Base-by-base conservation (phyloP, 2,113 vertebrate species). In the Orycteropus afer region DNA sequence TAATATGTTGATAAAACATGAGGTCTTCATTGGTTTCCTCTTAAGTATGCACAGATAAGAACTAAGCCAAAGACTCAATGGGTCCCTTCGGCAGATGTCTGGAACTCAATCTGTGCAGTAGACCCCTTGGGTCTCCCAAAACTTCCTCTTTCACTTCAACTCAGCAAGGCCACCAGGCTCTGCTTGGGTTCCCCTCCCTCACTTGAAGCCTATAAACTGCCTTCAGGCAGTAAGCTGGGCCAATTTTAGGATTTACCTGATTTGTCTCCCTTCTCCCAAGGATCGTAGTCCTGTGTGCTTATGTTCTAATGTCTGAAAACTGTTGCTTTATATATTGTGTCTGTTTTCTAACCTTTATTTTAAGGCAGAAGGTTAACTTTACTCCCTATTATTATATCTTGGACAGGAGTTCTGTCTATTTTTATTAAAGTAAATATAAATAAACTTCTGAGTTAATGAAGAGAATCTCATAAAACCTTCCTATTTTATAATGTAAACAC, bases 341-440 rank as follows among this genome's bases (percentile, higher is more conserved):
- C 78, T 91, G 42, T 73, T 89, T 63, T 93, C 17, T 59, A 59
- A 14, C 47, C 61, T 45, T 2, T 15, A 77, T 67, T 65, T 84
- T 77, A 65, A 86, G 53, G 18, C 14, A 74, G 7, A 55, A 65
- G 11, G 22, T 34, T 90, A 80, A 73, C n/a, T 78, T 23, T 7
- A 65, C 27, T 45, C n/a, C 45, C 5, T 90, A 42, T 71, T 55
- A 89, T 22, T 73, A 3, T 37, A 63, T 69, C 45, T 94, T 93
- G 23, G 18, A 51, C 40, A 93, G n/a, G 92, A 59, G 14, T 65
- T 89, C 69, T 86, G 20, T 53, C 49, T 7, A 55, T 92, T 90
- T 91, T 89, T 79, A 86, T 49, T 83, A 76, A 86, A 69, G 57
- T 73, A 86, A 96, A 92, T 78, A 53, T 49, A 91, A 96, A 89